Evolutionary conservation across 2,113 vertebrate genomes (phyloP).

Genomic region (Abramis brama): DNA sequence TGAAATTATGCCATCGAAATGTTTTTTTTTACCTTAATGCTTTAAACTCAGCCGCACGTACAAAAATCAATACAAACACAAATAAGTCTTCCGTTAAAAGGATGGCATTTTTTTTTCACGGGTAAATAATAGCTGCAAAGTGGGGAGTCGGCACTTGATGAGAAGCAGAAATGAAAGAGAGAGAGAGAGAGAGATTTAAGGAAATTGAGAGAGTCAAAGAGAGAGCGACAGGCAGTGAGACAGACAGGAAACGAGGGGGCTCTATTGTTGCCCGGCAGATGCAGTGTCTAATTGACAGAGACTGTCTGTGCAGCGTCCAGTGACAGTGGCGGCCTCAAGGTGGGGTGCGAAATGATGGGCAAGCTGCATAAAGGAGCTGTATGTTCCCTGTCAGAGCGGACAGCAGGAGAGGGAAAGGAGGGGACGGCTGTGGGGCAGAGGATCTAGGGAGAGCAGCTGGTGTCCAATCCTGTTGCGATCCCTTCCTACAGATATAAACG

Average conservation of each 20-base stretch:
- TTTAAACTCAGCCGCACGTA: conserved; percentile 24
- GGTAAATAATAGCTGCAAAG: conserved; percentile 45
- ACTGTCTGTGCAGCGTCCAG: conserved; percentile 57
- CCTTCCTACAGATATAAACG: conserved; percentile 50
- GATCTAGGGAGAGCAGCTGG: conserved; percentile 72
- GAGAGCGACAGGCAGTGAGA: conserved; percentile 45
- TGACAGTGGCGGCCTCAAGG: conserved; percentile 67
- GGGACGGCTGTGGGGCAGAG: conserved; percentile 11
- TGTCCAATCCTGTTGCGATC: conserved; percentile 70
- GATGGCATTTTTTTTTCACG: conserved; percentile 17
- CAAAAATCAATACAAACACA: conserved; percentile 42
- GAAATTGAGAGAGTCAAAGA: conserved; percentile 41
- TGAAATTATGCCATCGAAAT: conserved; percentile 15
- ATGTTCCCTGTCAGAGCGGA: conserved; percentile 72
- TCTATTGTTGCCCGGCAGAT: conserved; percentile 68
- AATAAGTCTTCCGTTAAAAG: conserved; percentile 37
- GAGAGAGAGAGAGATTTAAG: conserved; percentile 56
- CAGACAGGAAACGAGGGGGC: conserved; percentile 37
- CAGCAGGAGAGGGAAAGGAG: conserved; percentile 62
- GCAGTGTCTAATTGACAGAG: conserved; percentile 59
- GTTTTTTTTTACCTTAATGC: conserved; percentile 23
- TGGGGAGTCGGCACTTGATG: conserved; percentile 26
- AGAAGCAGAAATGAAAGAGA: conserved; percentile 40
- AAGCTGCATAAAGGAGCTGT: conserved; percentile 75
- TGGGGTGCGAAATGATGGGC: conserved; percentile 73